These are phyloP conservation scores for Prorops nasuta DNA, from an alignment of 1,140 invertebrate species.

Conservation along the genomic window DNA sequence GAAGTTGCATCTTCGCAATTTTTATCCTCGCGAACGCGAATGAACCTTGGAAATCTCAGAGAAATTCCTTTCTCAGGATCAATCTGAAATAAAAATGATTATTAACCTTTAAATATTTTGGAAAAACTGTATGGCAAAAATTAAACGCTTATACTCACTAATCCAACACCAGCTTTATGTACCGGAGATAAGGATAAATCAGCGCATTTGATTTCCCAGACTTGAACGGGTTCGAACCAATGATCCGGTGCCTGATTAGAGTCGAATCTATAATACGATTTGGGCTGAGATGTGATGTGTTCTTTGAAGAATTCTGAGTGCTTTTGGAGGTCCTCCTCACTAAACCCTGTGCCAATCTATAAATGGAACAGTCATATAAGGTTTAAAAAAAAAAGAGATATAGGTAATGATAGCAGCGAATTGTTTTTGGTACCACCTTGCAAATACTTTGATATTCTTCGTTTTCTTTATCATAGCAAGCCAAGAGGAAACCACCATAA, in stretches of 20 bases:
- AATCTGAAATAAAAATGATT: conserved; percentile 56
- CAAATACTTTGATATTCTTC: conserved; percentile 94
- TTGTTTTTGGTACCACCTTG: conserved; percentile 72
- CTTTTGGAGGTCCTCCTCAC: conserved; percentile 82
- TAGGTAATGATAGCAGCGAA: conserved; percentile 10
- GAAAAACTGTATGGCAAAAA: conserved; percentile 6
- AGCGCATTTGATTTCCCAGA: conserved; percentile 99
- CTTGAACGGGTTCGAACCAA: conserved; percentile 91
- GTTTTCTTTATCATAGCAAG: conserved; percentile 91
- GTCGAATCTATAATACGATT: conserved; percentile 87
- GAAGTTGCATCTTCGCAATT: conserved; percentile 87
- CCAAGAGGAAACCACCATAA: conserved; percentile 95
- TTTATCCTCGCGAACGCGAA: conserved; percentile 94
- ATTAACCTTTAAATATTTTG: neutral
- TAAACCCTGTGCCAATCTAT: conserved; percentile 96
- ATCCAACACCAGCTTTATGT: conserved; percentile 85
- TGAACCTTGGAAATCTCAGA: conserved; percentile 91
- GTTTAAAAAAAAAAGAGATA: conserved; percentile 7
- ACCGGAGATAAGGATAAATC: conserved; percentile 96
- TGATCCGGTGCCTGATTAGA: conserved; percentile 79
- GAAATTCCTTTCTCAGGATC: conserved; percentile 94
- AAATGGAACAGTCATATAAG: conserved; percentile 26
- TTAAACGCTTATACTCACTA: conserved; percentile 61
- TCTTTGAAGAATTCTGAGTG: conserved; percentile 79
- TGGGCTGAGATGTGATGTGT: conserved; percentile 72